phyloP scores from a whole-genome alignment of 2,888 invertebrate genomes.

The Scelioninae gen. 1 region DNA sequence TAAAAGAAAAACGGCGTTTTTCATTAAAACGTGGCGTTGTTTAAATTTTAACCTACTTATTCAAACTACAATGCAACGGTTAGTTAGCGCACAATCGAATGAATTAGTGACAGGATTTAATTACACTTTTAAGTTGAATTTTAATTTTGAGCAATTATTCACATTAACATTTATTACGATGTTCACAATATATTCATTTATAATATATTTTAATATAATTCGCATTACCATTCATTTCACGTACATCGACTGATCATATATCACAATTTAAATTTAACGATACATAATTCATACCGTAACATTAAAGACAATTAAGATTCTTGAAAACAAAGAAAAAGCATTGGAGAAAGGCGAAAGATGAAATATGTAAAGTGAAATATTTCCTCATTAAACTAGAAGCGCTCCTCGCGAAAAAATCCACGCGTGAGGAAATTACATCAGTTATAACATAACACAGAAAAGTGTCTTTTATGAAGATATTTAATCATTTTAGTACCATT shows the following conservation, averaged over 20 bases:
- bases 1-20: conserved; percentile 29
- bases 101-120: conserved; percentile 55
- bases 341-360: conserved; percentile 60
- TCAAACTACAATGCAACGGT: conserved; percentile 22
- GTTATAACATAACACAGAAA: conserved; percentile 37
- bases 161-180: conserved; percentile 47
- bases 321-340: conserved; percentile 64
- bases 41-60: conserved; percentile 48
- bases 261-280: conserved; percentile 58
- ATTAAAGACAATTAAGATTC: conserved; percentile 66
- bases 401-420: conserved; percentile 50
- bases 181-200: conserved; percentile 37
- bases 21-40: conserved; percentile 32
- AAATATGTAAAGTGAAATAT: conserved; percentile 66
- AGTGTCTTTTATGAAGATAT: too few species aligned
- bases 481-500: too few species aligned
- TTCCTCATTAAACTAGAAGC: conserved; percentile 59
- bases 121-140: conserved; percentile 47
- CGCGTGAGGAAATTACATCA: conserved; percentile 59
- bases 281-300: conserved; percentile 59
- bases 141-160: conserved; percentile 48
- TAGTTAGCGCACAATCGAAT: conserved; percentile 49
- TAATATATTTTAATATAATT: conserved; percentile 57
- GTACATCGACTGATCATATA: conserved; percentile 48
- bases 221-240: conserved; percentile 50